Evolutionary conservation across 2,797 vertebrate genomes (phyloP), one percentile per base, ranked within the genome.

Genomic region (Neoniphon sammara): DNA sequence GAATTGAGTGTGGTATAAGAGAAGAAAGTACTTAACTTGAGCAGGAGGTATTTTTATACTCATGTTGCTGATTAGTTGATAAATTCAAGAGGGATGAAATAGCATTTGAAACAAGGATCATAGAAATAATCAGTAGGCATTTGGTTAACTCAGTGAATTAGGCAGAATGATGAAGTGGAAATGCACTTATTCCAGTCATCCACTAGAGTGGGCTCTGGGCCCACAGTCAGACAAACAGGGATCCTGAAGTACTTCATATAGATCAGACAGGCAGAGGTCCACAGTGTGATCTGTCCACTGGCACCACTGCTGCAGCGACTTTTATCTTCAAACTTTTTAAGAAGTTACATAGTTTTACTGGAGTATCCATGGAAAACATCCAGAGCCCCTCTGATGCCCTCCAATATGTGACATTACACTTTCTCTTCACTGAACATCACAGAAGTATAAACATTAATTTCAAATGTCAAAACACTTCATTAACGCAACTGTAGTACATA

Each of bases 381-480:
- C 36, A 39, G 31, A 34, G 5, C 5, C 31, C 31, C 36, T 2
- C 44, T 21, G 31, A 39, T 6, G 15, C 12, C 52, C 18, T 9
- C 52, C 4, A 23, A 27, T 11, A 5, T 14, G 11, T 59, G 34
- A 39, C n/a, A 39, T 30, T n/a, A 42, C 57, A 39, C 50, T 25
- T 47, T 75, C 42, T 64, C 44, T 17, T 17, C 15, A 17, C 44
- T 46, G 44, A 46, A 46, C 44, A 46, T 15, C 44, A 46, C 15
- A 44, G 47, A 39, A 25, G 15, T 54, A 39, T 39, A 36, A 73
- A 67, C 49, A 63, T 69, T 68, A 46, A 74, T 75, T 75, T 67
- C 17, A 63, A 47, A 27, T 80, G 73, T 80, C 81, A 80, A 34
- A 64, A 60, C 42, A 50, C 62, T 46, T 46, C 5, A 46, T 46